phyloP scores from a whole-genome alignment of 2,888 invertebrate genomes.

The Callinectes sapidus region DNA sequence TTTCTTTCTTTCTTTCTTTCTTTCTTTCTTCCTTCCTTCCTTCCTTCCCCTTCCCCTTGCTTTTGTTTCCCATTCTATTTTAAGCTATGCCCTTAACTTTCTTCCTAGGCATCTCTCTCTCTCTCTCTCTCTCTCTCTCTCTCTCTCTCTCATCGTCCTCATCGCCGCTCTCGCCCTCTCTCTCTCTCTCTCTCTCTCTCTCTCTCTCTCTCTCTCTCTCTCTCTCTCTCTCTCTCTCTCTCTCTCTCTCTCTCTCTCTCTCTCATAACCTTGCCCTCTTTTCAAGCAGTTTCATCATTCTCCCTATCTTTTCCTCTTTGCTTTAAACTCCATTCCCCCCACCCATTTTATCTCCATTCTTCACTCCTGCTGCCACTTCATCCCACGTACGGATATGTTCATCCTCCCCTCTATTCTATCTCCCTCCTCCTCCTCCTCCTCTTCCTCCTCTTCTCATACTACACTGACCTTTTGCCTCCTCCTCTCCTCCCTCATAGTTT shows the following conservation, averaged over 20 bases:
- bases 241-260: not conserved
- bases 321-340: no score
- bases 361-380: no score
- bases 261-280: not conserved
- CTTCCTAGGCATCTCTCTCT: not conserved
- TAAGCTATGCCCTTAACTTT: not conserved
- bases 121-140: not conserved
- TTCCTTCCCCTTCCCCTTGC: not conserved
- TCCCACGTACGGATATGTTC: no score
- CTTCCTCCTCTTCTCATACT: no score
- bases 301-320: not conserved
- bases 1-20: not conserved
- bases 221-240: not conserved
- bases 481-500: no score
- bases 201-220: not conserved
- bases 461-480: no score
- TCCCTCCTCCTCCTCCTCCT: no score
- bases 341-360: no score
- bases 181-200: not conserved
- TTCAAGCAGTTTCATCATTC: not conserved
- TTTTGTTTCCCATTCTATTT: not conserved
- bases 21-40: no score
- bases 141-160: not conserved
- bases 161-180: no score
- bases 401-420: no score